Base-by-base conservation (phyloP, 37 sponge, comb jelly and placozoan genomes). In the Haliclona indistincta region DNA sequence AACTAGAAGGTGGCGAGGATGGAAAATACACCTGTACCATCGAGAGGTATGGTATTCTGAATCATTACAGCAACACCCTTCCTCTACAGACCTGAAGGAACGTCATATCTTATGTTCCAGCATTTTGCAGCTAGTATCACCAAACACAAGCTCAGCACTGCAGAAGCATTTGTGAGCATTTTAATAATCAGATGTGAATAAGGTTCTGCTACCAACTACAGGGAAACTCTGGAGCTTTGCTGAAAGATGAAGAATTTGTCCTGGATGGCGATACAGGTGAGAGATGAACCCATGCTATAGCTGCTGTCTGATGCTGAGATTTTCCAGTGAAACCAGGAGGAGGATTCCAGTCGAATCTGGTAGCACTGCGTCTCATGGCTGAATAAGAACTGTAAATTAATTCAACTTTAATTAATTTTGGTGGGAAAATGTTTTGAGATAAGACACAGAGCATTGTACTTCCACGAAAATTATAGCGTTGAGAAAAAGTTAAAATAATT, bases 91-190 rank as follows among this genome's bases (percentile, higher is more conserved):
- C 83, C 88, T 53, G 80, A 82, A 1, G 77, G 82, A 54, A 51
- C 75, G 0, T 91, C 92, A 32, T 91, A 86, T 61, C 79, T 91
- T 5, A 81, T 58, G 64, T 91, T 91, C 54, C 77, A 76, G 67
- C 78, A 45, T 43, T 91, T 91, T 83, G 73, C 91, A 38, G 67
- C 75, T n/a, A 77, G 79, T 0, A 66, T 91, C 36, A 36, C 77
- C 23, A 80, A 78, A 30, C 68, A 72, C 36, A 41, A 78, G 32
- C 45, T 91, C 44, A 34, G 38, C 8, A 58, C 54, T 44, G 92
- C 63, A 29, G 92, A 86, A 78, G 80, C 73, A 22, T 91, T 83
- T 86, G 92, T 91, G 64, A 82, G 92, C 77, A 38, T 65, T 36
- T 8, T 37, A 65, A 4, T 10, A 22, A 1, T 6, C 15, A 37